Evolutionary conservation across 2,113 vertebrate species (phyloP), one percentile per base, ranked within the genome.

Genomic region (Semnornis frantzii): DNA sequence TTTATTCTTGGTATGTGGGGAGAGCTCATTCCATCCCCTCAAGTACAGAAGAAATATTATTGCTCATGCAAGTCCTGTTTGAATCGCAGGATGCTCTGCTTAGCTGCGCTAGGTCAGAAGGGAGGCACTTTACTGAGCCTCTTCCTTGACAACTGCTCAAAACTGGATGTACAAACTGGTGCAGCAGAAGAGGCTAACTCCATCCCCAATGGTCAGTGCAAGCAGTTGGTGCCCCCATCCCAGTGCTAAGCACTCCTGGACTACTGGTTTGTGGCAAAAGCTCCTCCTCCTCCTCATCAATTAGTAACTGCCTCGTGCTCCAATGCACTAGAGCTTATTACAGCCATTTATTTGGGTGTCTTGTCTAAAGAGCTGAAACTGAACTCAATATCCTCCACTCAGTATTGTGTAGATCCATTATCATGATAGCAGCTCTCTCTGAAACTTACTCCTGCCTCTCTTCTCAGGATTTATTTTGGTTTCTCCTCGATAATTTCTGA

Each of bases 381-480:
- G 82, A 94, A 58, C 62, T 73, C 89, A 86, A 65, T 84, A 88
- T 83, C 88, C 87, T 94, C 76, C 71, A 10, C 54, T 85, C 69
- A 31, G 58, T 9, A 75, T 62, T 25, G 3, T 13, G 39, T 15
- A 21, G 24, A 84, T 91, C 79, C 63, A 80, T 95, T 91, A 85
- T 37, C 63, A 55, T 44, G 57, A 77, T 11, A 58, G 54, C 79
- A 64, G 33, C 18, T 63, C 64, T 60, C 80, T 62, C 69, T 60
- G 52, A 80, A 91, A 71, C 27, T 54, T 58, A 37, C 23, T 72
- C 73, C 79, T 57, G 28, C n/a, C 64, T 80, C 79, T 70, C 72
- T 19, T 75, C 6, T 80, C 7, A n/a, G 60, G 52, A 82, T 80
- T 89, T 59, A 73, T 74, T 87, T 79, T 30, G 82, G 12, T 42